phyloP scores from a whole-genome alignment of 2,888 invertebrate species.

The Pimpla rufipes region DNA sequence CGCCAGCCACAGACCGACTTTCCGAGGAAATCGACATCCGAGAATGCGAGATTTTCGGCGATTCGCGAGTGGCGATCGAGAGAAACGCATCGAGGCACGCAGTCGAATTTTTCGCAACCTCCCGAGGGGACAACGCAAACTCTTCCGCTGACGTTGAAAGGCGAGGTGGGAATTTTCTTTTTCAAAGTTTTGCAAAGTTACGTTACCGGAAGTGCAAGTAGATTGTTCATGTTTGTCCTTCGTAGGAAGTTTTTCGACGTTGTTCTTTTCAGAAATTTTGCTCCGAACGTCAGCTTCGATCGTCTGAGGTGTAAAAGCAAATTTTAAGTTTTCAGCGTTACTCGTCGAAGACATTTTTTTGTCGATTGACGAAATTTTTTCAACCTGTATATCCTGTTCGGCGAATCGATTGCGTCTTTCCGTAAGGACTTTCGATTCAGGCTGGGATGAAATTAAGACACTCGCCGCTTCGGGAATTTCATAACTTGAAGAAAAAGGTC shows the following conservation, averaged over 20 bases:
- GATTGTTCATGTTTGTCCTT: background rate
- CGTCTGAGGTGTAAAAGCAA: background rate
- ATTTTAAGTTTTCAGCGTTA: background rate
- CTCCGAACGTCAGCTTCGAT: background rate
- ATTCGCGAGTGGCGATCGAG: background rate
- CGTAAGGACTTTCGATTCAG: no score
- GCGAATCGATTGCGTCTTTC: no score
- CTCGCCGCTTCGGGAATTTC: background rate
- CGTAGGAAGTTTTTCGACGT: background rate
- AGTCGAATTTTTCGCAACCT: conserved; percentile 18
- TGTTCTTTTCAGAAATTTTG: background rate
- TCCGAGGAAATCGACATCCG: conserved; percentile 16
- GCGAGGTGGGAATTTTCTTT: background rate
- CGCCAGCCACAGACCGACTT: conserved; percentile 28
- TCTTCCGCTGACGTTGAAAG: background rate
- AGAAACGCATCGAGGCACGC: conserved; percentile 17
- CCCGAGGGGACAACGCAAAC: background rate
- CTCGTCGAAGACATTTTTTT: background rate
- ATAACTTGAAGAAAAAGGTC: background rate
- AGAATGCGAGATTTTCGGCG: conserved; percentile 11
- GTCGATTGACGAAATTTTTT: no score
- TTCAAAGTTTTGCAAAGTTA: background rate
- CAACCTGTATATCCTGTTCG: no score
- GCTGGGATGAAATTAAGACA: background rate
- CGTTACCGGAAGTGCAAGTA: background rate